Base-by-base conservation (phyloP, 2,888 invertebrate species). In the Catocala nupta region DNA sequence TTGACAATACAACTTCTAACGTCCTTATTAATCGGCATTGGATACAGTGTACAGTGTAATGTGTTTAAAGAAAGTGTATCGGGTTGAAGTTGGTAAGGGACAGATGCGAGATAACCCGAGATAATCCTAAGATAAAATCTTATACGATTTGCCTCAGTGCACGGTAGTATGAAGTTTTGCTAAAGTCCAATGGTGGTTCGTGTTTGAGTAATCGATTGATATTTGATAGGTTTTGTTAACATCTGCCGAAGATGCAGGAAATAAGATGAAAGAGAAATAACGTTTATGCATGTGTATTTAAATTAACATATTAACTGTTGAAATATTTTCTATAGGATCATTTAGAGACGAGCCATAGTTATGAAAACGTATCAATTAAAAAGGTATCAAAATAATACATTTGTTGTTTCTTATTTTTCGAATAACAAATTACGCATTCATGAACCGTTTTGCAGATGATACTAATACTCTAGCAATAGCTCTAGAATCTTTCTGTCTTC, bases 61-160 rank as follows among this genome's bases (percentile, higher is more conserved):
- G 58, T 61, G 6, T 3, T 68, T 39, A 57, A 25, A 42, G 55
- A 48, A 65, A 59, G 48, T 61, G 59, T 73, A 65, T 68, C 67
- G 57, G 60, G 51, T 4, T 6, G 63, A 51, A 58, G 59, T 68
- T 83, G 81, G 87, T 89, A 80, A 63, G 58, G 63, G 79, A 68
- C 59, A 85, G 90, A 90, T 90, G 83, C 70, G 82, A 82, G 92
- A 92, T 92, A 92, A 92, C 92, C 92, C 82, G 72, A 86, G 90
- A 90, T 91, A 91, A 91, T 90, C 91, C 87, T 72, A 68, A 80
- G 90, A 90, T 91, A 87, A 84, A 84, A 91, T 89, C 89, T 86
- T 72, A 80, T 87, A 84, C 87, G 92, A 91, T 90, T 89, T 89
- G 86, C 88, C 85, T 84, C 70, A 81, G 82, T 83, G 86, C 81